These are phyloP conservation scores for Drosophila prolongata DNA, from an alignment of 2,888 invertebrate genomes.

Conservation along the genomic window DNA sequence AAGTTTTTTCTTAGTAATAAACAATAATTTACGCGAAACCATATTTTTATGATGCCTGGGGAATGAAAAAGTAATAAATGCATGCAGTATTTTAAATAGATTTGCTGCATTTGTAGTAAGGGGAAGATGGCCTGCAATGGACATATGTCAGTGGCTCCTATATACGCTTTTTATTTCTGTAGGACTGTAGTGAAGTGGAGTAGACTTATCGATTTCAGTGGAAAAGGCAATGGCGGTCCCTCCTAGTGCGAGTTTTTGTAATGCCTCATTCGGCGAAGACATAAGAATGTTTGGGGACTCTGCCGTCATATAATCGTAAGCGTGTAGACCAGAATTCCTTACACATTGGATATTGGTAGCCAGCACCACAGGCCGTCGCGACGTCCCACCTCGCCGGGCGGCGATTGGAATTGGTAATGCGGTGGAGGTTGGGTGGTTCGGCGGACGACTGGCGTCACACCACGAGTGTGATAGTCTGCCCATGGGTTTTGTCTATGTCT, in stretches of 20 bases:
- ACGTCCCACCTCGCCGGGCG: conserved; percentile 47
- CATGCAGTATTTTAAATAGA: conserved; percentile 9
- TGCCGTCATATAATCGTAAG: conserved; percentile 51
- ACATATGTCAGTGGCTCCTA: conserved; percentile 38
- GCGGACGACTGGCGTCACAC: conserved; percentile 56
- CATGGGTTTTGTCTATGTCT: conserved; percentile 27
- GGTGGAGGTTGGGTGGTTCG: conserved; percentile 13
- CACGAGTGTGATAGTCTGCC: conserved; percentile 11
- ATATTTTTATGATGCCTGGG: conserved; percentile 14
- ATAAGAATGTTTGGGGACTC: conserved; percentile 63
- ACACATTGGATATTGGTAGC: conserved; percentile 56
- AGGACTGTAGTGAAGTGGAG: conserved; percentile 36
- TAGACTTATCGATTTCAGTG: conserved; percentile 59
- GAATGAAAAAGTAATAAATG: conserved; percentile 4
- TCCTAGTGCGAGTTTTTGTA: conserved; percentile 12
- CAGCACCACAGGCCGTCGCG: conserved; percentile 44
- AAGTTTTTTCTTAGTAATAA: conserved; percentile 11
- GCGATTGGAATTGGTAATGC: conserved; percentile 13
- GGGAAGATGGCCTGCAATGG: conserved; percentile 21
- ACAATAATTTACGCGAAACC: conserved; percentile 3
- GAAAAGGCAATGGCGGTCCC: conserved; percentile 18
- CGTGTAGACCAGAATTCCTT: conserved; percentile 36
- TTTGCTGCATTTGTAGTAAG: not conserved
- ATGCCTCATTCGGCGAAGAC: conserved; percentile 53
- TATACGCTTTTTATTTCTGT: conserved; percentile 3